These are phyloP conservation scores for Zenarchopterus dispar DNA, from an alignment of 2,797 vertebrate genomes.

Conservation along the genomic window DNA sequence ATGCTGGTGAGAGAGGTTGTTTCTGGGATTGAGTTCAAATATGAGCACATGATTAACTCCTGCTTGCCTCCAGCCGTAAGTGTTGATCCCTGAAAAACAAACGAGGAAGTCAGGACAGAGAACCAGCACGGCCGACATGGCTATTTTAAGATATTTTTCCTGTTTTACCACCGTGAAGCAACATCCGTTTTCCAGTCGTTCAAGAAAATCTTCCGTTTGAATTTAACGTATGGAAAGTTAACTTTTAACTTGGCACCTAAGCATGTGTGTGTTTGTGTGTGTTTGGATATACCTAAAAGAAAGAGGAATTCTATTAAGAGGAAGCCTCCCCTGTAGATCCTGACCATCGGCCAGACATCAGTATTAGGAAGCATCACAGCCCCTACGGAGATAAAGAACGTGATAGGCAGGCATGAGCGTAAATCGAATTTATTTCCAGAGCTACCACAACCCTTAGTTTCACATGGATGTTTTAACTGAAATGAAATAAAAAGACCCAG, in stretches of 20 bases:
- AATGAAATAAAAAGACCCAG: too few relatives aligned
- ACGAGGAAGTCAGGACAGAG: background rate
- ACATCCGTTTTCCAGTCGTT: too few relatives aligned
- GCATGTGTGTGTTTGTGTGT: background rate
- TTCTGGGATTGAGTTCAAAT: conserved; percentile 97
- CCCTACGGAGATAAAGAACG: conserved; percentile 63
- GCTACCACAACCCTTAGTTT: background rate
- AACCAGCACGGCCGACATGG: background rate
- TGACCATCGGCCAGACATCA: conserved; percentile 92
- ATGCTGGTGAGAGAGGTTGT: conserved; percentile 98
- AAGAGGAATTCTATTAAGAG: conserved; percentile 98
- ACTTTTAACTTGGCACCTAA: too few relatives aligned
- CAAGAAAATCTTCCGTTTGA: too few relatives aligned
- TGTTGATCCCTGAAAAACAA: conserved; percentile 89
- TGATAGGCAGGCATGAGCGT: background rate
- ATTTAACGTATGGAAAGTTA: too few relatives aligned
- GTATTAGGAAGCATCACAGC: conserved; percentile 73
- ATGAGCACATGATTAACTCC: conserved; percentile 99
- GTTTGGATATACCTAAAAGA: conserved; percentile 83
- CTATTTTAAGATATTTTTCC: too few relatives aligned
- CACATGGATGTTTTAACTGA: too few relatives aligned
- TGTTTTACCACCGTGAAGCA: too few relatives aligned
- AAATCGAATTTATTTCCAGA: background rate
- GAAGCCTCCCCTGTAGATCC: conserved; percentile 98
- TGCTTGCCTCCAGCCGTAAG: conserved; percentile 98